phyloP scores from a whole-genome alignment of 1,140 invertebrate species.

The Plectrocnemia conspersa region DNA sequence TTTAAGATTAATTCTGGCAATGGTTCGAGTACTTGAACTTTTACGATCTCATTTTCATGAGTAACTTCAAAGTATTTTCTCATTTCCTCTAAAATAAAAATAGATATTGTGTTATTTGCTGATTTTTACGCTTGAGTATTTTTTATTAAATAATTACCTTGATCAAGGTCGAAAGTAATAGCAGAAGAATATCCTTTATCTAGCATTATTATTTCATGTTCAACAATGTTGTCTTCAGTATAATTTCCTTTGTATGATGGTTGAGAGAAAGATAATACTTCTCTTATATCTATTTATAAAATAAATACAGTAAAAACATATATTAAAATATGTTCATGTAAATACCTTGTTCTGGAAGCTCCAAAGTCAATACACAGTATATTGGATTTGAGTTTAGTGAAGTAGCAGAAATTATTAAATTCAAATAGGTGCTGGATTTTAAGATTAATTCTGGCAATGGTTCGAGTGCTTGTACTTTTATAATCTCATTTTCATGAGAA shows the following conservation, averaged over 20 bases:
- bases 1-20: neutral
- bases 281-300: too few species aligned
- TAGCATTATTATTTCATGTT: neutral
- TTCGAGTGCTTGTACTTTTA: neutral
- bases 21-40: neutral
- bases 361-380: neutral
- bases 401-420: neutral
- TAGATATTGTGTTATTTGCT: neutral
- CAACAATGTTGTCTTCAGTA: neutral
- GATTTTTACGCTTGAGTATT: neutral
- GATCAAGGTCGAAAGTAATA: neutral
- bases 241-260: neutral
- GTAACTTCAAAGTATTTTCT: constrained; percentile 4
- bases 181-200: neutral
- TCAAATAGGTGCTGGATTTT: neutral
- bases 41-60: constrained; percentile 1
- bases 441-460: neutral
- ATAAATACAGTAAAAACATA: too few species aligned
- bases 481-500: neutral
- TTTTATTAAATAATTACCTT: neutral
- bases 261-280: too few species aligned
- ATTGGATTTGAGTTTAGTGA: neutral
- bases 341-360: constrained; percentile 2
- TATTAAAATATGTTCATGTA: too few species aligned
- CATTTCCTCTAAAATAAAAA: neutral